Evolutionary conservation across 2,797 vertebrate species (phyloP).

Genomic region (Cyclopterus lumpus): DNA sequence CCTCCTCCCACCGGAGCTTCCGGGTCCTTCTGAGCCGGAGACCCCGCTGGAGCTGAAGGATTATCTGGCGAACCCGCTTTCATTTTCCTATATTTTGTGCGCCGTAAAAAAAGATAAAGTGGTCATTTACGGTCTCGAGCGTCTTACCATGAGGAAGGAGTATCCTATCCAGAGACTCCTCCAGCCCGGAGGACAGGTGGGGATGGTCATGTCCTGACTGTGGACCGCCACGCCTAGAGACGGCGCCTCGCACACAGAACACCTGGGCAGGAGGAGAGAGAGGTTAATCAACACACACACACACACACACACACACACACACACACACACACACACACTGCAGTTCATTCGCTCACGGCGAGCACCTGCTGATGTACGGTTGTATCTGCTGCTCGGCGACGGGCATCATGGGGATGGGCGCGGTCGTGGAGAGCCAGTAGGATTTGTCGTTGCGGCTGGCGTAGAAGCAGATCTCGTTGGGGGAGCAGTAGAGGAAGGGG

Average conservation of each 20-base stretch:
- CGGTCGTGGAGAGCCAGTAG: constrained; percentile 97
- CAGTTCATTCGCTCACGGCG: no score
- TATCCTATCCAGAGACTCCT: constrained; percentile 98
- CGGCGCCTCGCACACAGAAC: constrained; percentile 93
- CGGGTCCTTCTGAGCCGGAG: no score
- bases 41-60: no score
- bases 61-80: no score
- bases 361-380: constrained; percentile 92
- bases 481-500: constrained; percentile 97
- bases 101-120: neutral
- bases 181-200: constrained; percentile 91
- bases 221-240: constrained; percentile 94
- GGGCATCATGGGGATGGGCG: constrained; percentile 97
- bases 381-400: constrained; percentile 87
- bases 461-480: constrained; percentile 93
- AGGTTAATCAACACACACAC: no score
- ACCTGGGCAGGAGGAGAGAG: constrained; percentile 73
- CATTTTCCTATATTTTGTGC: neutral
- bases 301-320: no score
- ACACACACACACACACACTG: no score
- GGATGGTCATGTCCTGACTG: constrained; percentile 94
- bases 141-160: constrained; percentile 96
- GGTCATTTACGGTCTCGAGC: neutral
- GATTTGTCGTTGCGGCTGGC: constrained; percentile 96
- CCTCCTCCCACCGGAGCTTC: no score